Conservation (phyloP, 1,140 invertebrate genomes). For the Pollicipes pollicipes region DNA sequence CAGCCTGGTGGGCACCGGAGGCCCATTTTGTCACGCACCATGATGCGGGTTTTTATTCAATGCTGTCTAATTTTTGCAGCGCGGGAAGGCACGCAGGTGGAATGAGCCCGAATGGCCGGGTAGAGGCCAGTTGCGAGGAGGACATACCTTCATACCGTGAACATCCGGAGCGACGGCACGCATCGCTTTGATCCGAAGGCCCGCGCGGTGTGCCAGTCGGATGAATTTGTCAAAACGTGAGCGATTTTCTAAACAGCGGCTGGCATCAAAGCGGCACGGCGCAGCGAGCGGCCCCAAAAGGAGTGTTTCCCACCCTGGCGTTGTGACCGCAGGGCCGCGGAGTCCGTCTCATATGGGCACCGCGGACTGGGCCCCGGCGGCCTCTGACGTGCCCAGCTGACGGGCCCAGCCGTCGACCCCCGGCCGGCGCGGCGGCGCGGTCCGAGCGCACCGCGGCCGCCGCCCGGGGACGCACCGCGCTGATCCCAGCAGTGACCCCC, state of each 20-base stretch:
- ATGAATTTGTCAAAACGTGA: neutral
- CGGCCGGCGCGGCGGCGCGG: too few species aligned
- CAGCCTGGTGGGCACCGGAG: neutral
- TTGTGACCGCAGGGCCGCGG: too few species aligned
- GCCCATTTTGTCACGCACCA: neutral
- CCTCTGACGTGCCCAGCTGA: too few species aligned
- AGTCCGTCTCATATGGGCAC: too few species aligned
- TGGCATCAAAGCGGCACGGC: neutral
- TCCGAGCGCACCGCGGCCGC: too few species aligned
- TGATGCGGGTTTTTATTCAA: neutral
- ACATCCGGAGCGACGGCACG: neutral
- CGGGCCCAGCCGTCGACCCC: too few species aligned
- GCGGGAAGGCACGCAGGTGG: neutral
- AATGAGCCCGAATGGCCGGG: neutral
- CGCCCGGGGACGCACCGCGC: too few species aligned
- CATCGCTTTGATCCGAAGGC: neutral
- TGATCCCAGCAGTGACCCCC: too few species aligned
- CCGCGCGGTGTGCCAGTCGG: neutral
- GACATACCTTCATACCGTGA: neutral
- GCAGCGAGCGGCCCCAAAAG: neutral
- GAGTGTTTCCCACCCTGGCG: neutral
- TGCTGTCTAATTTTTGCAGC: neutral
- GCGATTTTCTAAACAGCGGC: neutral
- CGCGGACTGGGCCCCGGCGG: too few species aligned
- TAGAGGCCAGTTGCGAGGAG: neutral